Evolutionary conservation across 2,113 vertebrate genomes (phyloP).

Genomic region (Zingel zingel): DNA sequence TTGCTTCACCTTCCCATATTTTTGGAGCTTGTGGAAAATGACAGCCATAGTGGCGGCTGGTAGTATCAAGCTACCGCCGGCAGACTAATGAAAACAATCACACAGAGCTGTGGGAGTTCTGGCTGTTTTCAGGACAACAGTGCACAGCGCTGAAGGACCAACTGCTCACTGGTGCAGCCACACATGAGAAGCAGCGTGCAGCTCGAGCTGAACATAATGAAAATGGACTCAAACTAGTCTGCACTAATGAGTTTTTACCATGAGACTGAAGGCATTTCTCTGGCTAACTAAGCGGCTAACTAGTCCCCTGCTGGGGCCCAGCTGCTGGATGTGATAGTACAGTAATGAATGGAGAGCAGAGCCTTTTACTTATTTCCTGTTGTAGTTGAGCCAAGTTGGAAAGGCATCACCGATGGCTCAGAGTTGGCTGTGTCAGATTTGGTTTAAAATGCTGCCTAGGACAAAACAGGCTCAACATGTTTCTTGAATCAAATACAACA

Average conservation of each 20-base stretch:
- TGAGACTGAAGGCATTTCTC: conserved; percentile 55
- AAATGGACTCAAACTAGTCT: conserved; percentile 60
- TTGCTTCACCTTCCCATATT: conserved; percentile 44
- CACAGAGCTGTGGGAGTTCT: conserved; percentile 45
- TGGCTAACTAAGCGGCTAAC: conserved; percentile 72
- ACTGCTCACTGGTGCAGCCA: conserved; percentile 21
- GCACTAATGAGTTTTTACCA: conserved; percentile 60
- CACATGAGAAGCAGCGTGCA: conserved; percentile 22
- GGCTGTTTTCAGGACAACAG: conserved; percentile 49
- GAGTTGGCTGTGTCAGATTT: conserved; percentile 28
- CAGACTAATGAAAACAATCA: conserved; percentile 70
- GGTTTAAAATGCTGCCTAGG: conserved; percentile 26
- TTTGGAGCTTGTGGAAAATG: conserved; percentile 57
- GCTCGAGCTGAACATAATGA: conserved; percentile 45
- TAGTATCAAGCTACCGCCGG: conserved; percentile 47
- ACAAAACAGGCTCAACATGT: conserved; percentile 28
- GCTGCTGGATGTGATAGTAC: conserved; percentile 69
- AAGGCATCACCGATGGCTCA: conserved; percentile 16
- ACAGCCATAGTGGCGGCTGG: conserved; percentile 27
- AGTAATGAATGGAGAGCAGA: conserved; percentile 51
- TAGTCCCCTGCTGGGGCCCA: conserved; percentile 67
- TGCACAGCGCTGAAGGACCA: conserved; percentile 31
- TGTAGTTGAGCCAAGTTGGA: conserved; percentile 49
- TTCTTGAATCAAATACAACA: conserved; percentile 21
- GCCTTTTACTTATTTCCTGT: conserved; percentile 59